Percentiles rank a stretch among this genome's conserved stretches.
Conservation (phyloP, 2,797 vertebrate genomes). For the Gallinago stenura region DNA sequence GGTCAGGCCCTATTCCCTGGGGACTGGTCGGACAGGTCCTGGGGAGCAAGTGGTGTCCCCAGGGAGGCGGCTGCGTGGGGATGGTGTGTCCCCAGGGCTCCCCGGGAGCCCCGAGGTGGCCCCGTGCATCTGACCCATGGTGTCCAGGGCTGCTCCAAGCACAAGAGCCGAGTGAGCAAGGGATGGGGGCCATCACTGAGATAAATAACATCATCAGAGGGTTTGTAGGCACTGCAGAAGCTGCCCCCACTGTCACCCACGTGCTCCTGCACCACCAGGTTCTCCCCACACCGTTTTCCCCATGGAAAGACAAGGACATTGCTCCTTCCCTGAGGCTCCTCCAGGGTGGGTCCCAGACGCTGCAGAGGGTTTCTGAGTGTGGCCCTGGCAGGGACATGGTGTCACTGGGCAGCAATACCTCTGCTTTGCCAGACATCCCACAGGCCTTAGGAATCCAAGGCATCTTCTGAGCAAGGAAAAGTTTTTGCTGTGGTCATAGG, state of each 20-base stretch:
- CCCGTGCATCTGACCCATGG: accelerated
- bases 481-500: neutral
- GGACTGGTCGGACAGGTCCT: conserved; percentile 44
- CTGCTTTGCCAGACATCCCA: neutral
- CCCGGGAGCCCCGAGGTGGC: neutral
- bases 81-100: neutral
- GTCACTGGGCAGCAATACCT: accelerated
- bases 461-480: neutral
- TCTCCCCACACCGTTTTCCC: neutral
- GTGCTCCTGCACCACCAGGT: accelerated
- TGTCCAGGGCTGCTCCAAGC: neutral
- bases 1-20: neutral
- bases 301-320: accelerated
- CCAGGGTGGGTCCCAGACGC: accelerated
- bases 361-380: accelerated
- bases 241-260: accelerated
- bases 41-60: neutral
- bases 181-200: accelerated
- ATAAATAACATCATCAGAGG: neutral
- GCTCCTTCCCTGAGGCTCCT: neutral
- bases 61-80: neutral
- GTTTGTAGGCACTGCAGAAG: neutral
- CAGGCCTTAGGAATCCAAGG: neutral
- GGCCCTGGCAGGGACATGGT: accelerated
- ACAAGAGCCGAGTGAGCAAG: too few relatives aligned